Evolutionary conservation across 1,140 invertebrate genomes (phyloP).

Genomic region (Trichogramma pretiosum): DNA sequence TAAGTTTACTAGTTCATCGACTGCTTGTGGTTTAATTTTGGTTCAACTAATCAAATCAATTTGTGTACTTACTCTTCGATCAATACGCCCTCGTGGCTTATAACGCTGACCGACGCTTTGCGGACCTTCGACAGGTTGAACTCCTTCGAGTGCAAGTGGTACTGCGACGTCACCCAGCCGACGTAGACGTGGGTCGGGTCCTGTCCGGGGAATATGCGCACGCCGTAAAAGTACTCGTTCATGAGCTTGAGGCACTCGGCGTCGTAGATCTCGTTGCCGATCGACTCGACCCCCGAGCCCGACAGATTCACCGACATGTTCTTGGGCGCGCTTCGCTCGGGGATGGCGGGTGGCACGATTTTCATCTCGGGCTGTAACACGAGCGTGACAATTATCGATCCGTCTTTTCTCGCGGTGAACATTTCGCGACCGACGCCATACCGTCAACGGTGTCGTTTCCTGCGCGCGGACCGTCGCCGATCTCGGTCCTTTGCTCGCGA

Average conservation of each 20-base stretch:
- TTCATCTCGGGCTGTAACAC: slow-evolving; percentile 57
- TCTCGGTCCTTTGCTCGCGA: slow-evolving; percentile 21
- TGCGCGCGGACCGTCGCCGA: slow-evolving; percentile 34
- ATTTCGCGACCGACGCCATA: not conserved
- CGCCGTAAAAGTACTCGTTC: slow-evolving; percentile 96
- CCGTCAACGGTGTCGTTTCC: not conserved
- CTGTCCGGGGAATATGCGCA: slow-evolving; percentile 87
- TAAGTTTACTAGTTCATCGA: too few species aligned
- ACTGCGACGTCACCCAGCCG: slow-evolving; percentile 99
- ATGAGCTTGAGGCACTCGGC: slow-evolving; percentile 82
- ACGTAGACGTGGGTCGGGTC: slow-evolving; percentile 95
- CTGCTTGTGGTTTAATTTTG: too few species aligned
- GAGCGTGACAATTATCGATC: too few species aligned
- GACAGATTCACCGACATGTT: slow-evolving; percentile 63
- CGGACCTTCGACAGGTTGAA: slow-evolving; percentile 85
- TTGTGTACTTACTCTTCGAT: slow-evolving; percentile 54
- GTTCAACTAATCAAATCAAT: too few species aligned
- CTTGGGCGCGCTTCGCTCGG: slow-evolving; percentile 61
- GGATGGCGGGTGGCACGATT: slow-evolving; percentile 55
- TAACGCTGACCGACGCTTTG: slow-evolving; percentile 74
- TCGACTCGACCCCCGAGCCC: slow-evolving; percentile 59
- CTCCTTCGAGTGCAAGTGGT: slow-evolving; percentile 78
- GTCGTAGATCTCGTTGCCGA: slow-evolving; percentile 78
- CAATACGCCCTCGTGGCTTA: slow-evolving; percentile 67
- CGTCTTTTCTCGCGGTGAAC: too few species aligned